Percentiles rank a stretch among this genome's conserved stretches.
phyloP scores from a whole-genome alignment of 1,140 invertebrate species.

The Pemphigus obesinymphae region DNA sequence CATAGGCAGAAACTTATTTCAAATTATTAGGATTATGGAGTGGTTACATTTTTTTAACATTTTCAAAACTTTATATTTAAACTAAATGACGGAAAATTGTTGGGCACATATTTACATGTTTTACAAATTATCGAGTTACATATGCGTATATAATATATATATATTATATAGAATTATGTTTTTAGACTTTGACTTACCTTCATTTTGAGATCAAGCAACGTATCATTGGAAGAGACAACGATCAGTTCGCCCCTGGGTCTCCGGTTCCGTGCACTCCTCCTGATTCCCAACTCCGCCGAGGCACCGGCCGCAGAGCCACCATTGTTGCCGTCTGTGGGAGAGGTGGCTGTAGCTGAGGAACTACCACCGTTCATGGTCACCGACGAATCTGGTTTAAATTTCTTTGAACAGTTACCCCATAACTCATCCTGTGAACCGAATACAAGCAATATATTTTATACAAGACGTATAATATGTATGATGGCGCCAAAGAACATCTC shows the following conservation, averaged over 20 bases:
- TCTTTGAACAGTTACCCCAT: conserved; percentile 15
- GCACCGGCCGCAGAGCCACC: neutral
- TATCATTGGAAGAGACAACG: conserved; percentile 17
- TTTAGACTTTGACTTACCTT: conserved; percentile 8
- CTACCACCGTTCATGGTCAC: neutral
- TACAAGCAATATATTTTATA: neutral
- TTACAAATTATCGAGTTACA: too few relatives aligned
- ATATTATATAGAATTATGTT: too few relatives aligned
- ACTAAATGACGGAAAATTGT: too few relatives aligned
- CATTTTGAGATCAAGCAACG: conserved; percentile 27
- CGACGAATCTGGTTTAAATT: conserved; percentile 10
- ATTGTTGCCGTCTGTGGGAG: neutral
- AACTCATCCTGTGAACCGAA: conserved; percentile 9
- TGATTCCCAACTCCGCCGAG: neutral
- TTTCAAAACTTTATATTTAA: too few relatives aligned
- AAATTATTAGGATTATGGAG: too few relatives aligned
- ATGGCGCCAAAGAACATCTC: neutral
- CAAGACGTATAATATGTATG: neutral
- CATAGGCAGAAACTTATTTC: too few relatives aligned
- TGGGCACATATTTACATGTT: too few relatives aligned
- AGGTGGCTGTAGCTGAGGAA: neutral
- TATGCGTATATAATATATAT: too few relatives aligned
- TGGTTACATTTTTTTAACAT: too few relatives aligned
- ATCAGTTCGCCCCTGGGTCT: conserved; percentile 26
- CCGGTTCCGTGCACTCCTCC: conserved; percentile 24